phyloP scores from a whole-genome alignment of 2,797 vertebrate species.

The Cygnus olor region DNA sequence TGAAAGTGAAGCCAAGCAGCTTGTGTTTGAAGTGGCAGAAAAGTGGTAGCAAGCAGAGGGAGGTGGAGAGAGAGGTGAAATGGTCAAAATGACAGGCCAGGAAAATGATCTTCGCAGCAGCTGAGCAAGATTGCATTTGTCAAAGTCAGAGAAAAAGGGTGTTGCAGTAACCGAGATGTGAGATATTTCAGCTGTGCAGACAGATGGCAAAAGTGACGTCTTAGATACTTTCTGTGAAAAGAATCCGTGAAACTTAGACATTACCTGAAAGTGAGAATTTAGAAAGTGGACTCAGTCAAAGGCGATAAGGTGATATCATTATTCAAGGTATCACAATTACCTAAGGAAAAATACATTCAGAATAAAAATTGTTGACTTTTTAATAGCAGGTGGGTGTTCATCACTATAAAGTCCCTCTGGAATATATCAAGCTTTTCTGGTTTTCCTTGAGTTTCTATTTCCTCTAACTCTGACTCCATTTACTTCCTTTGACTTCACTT shows the following conservation, averaged over 20 bases:
- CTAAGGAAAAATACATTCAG: neutral
- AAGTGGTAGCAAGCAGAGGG: neutral
- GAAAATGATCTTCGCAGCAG: constrained; percentile 28
- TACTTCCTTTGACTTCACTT: neutral
- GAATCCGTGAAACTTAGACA: neutral
- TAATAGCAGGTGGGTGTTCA: neutral
- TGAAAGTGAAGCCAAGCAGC: constrained; percentile 31
- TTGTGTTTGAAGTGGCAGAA: constrained; percentile 45
- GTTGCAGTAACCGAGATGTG: neutral
- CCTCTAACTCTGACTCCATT: neutral
- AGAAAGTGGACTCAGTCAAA: neutral
- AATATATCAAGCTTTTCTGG: neutral
- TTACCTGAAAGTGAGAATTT: neutral
- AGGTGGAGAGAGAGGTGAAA: constrained; percentile 23
- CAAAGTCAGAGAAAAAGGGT: constrained; percentile 22
- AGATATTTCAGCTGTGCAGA: constrained; percentile 26
- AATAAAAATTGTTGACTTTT: neutral
- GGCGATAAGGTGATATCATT: neutral
- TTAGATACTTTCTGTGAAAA: constrained; percentile 4
- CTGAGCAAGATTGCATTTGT: constrained; percentile 47
- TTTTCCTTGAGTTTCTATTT: neutral
- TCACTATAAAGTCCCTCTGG: neutral
- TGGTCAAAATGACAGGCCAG: constrained; percentile 27
- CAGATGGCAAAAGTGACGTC: neutral
- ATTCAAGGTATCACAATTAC: neutral